A percentile compares a stretch with the other conserved stretches of the same genome.
Conservation (phyloP, 2,797 vertebrate species). For the Myotis pilosus region DNA sequence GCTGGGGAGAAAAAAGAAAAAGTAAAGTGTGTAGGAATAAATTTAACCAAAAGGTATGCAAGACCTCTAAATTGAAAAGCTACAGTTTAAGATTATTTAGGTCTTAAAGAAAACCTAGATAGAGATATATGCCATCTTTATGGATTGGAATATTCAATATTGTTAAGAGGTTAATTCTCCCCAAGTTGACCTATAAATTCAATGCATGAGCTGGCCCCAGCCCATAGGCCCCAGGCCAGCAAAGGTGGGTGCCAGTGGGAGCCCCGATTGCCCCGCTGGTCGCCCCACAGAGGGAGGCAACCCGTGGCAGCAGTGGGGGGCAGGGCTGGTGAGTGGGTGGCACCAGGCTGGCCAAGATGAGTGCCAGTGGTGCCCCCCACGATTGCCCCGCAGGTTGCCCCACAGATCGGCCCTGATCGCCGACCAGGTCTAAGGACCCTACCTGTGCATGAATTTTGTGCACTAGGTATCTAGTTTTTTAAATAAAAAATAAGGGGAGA, state of each 20-base stretch:
- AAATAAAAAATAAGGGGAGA: background rate
- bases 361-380: too few relatives aligned
- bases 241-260: too few relatives aligned
- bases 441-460: too few relatives aligned
- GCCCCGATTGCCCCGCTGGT: too few relatives aligned
- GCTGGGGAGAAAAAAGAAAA: background rate
- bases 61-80: background rate
- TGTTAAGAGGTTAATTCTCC: background rate
- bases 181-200: background rate
- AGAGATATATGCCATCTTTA: background rate
- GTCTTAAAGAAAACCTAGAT: background rate
- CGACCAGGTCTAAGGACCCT: too few relatives aligned
- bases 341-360: too few relatives aligned
- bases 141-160: background rate
- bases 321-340: too few relatives aligned
- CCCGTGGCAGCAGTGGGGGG: too few relatives aligned
- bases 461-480: background rate
- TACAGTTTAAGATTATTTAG: background rate
- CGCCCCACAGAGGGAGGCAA: too few relatives aligned
- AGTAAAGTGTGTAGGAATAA: background rate
- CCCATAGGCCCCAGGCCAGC: too few relatives aligned
- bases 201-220: background rate
- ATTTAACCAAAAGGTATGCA: conserved; percentile 1
- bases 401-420: too few relatives aligned
- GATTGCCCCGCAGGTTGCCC: fast-evolving